Evolutionary conservation across 2,888 invertebrate species (phyloP), one percentile per base, ranked within the genome.

Genomic region (Leuctra nigra): DNA sequence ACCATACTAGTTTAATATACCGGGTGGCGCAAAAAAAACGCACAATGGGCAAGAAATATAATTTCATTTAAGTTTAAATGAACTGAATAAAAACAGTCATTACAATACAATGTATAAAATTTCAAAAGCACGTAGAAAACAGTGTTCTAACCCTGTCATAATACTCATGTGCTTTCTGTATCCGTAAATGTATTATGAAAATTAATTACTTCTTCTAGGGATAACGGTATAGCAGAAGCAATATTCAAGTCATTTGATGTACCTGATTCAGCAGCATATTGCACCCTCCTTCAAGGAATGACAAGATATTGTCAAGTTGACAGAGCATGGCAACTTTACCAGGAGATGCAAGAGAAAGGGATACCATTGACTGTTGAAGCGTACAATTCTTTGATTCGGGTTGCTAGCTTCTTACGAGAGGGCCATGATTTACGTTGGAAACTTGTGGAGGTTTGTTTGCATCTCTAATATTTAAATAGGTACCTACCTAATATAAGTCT

Each of bases 241-340:
- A 71, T 95, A 9, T 95, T 92, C 69, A 73, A 77, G 52, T 76
- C 82, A 64, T 74, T 91, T 67, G 78, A 86, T 63, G 78, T 80
- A 14, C 86, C 86, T 66, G 80, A 79, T 20, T 70, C 84, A 0
- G 76, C 78, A 66, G 82, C 87, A 1, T 91, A 90, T 66, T 87
- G 85, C 62, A 77, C 87, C 1, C 72, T 94, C 50, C 88, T 95
- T 58, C 83, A 85, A 67, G 94, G 93, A 50, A 86, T 88, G 82
- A 79, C 83, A 2, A 91, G 89, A 70, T 86, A 83, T 39, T 59
- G 61, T 39, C 67, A 83, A 77, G 79, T 81, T 3, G 82, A 86
- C 48, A 73, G 80, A 62, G 86, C 86, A 0, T 80, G 79, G 68
- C 70, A 77, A 4, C 67, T 88, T 4, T 80, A 80, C 18, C 75